Base-by-base conservation (phyloP, 2,888 invertebrate species). In the Halictus quadricinctus region DNA sequence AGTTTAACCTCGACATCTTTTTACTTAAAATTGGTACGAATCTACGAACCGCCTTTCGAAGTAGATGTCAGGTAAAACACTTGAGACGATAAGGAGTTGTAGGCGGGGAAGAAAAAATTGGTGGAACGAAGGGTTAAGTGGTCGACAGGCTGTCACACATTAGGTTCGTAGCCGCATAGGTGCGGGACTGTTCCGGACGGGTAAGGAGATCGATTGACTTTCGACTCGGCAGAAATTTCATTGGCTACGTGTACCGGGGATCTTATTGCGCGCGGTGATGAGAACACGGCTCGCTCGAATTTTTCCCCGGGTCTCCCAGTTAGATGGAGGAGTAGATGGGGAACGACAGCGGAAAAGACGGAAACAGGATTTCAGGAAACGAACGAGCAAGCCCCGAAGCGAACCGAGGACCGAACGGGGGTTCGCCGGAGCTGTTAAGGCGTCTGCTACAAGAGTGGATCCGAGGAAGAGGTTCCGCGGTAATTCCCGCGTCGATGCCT, bases 401-500 rank as follows among this genome's bases (percentile, higher is more conserved):
- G 66, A n/a, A 25, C 25, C 25, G 6, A 64, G 29, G 60, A 48
- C 6, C 18, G 36, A 36, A 18, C n/a, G n/a, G 25, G 12, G 69
- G 48, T 12, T 54, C 21, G 66, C 18, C 25, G 15, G 46, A 21
- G 50, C 64, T 50, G 75, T 74, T 54, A 48, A 72, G 72, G 72
- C 43, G 76, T 58, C 43, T 50, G 36, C 76, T 81, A 86, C 82
- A 80, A 82, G 86, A 79, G 79, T 73, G 78, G 82, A 88, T 84
- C 80, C 74, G 43, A 29, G 86, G 77, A 77, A 86, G 82, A 79
- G 82, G 82, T 80, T 86, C 86, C 83, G 83, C 85, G 86, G 88
- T 91, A 88, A 91, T 91, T 91, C 91, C 80, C 88, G 91, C 81
- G 90, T 88, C 88, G 88, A 86, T 87, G 86, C 85, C 76, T 91